phyloP scores from a whole-genome alignment of 2,797 vertebrate species.

The Dicrostonyx torquatus region DNA sequence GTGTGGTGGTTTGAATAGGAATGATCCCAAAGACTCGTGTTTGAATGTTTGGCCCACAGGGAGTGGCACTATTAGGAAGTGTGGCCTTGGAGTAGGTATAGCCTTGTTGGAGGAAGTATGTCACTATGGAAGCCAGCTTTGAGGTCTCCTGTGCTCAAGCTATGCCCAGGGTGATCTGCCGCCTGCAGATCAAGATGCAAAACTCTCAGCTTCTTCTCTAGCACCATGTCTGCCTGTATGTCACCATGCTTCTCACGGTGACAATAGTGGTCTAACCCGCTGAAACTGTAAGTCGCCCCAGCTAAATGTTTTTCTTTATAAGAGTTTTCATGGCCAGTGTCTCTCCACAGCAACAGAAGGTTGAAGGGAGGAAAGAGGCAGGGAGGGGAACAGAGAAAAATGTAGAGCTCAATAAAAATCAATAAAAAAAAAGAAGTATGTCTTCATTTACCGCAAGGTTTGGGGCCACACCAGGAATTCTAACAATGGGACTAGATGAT shows the following conservation, averaged over 20 bases:
- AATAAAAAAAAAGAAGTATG: background rate
- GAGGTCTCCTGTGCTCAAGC: background rate
- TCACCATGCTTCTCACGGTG: background rate
- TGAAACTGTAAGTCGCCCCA: background rate
- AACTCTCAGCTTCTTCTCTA: background rate
- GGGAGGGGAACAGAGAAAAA: too few species aligned
- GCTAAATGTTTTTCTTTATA: background rate
- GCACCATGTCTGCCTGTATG: background rate
- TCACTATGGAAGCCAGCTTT: background rate
- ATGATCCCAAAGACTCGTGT: background rate
- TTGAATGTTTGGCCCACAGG: background rate
- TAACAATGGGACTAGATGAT: background rate
- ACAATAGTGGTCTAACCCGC: background rate
- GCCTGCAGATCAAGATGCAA: background rate
- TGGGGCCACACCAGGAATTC: too few species aligned
- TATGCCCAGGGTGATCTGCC: background rate
- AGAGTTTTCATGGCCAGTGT: background rate
- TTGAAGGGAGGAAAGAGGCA: too few species aligned
- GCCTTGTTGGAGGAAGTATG: background rate
- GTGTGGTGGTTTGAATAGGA: background rate
- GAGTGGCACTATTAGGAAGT: background rate
- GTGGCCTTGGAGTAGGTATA: too few species aligned
- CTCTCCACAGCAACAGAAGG: background rate
- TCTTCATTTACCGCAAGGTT: background rate
- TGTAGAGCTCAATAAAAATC: too few species aligned